Evolutionary conservation across 2,113 vertebrate genomes (phyloP), one percentile per base, ranked within the genome.

Genomic region (Seriola rivoliana): DNA sequence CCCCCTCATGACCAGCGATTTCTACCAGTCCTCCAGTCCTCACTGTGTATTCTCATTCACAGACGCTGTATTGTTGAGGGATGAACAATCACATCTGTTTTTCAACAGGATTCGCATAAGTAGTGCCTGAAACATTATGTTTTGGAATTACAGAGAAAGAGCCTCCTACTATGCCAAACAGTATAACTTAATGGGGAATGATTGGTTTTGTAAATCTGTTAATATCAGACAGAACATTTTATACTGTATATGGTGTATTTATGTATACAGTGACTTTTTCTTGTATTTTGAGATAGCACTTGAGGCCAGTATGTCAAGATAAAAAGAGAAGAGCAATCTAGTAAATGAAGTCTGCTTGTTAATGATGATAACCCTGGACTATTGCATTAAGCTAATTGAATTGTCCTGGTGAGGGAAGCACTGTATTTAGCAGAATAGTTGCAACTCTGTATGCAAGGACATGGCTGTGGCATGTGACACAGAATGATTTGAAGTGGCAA

Each of bases 261-360:
- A 1, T 16, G 34, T 36, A 36, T 6, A 36, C 34, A 36, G 34
- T 36, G 34, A 5, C 4, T 4, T 6, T 10, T 8, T 42, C 2
- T 42, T 42, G 40, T 42, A 42, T 42, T 42, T 42, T 42, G 34
- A 17, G 7, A 68, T 59, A n/a, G 4, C 3, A n/a, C 17, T 36
- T 65, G 8, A 46, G 55, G 25, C n/a, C 21, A 19, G 0, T 40
- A 23, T 40, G 4, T 71, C 13, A 58, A 32, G 21, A 36, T 3
- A 34, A 16, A 21, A 62, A 52, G 23, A 66, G 19, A 21, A 36
- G 3, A 64, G 21, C 21, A 9, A 4, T 32, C 6, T 55, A 48
- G 1, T 48, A 57, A 71, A 48, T 65, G 23, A 81, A 55, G 23
- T 10, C 16, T 82, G 57, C 12, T 21, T 25, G 34, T 63, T 21